Conservation (phyloP, 1,140 invertebrate species). For the Scylla paramamosain region DNA sequence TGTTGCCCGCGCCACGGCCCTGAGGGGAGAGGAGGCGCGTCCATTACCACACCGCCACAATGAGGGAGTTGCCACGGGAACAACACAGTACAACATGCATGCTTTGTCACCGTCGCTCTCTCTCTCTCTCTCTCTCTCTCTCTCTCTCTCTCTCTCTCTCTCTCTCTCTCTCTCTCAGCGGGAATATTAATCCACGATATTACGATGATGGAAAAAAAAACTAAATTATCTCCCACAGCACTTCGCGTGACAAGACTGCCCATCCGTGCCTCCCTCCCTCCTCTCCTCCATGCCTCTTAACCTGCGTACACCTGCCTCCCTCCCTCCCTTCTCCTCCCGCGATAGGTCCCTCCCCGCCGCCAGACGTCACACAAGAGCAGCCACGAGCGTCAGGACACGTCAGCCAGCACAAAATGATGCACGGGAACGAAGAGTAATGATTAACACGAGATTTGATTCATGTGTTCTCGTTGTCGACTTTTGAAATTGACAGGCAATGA, state of each 20-base stretch:
- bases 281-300: not conserved
- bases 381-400: not conserved
- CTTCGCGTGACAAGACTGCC: not conserved
- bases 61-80: not conserved
- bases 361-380: not conserved
- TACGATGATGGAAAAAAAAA: not conserved
- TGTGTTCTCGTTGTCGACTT: no score
- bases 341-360: not conserved
- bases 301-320: not conserved
- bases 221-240: not conserved
- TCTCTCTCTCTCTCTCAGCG: conserved; percentile 12
- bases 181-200: not conserved
- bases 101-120: not conserved
- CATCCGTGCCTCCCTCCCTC: not conserved
- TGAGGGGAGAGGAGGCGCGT: not conserved
- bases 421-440: not conserved
- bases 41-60: not conserved
- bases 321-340: not conserved
- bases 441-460: no score
- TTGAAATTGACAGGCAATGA: no score
- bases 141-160: not conserved
- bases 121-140: conserved; percentile 15
- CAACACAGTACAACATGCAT: not conserved
- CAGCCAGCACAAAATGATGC: not conserved
- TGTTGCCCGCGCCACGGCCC: no score